phyloP scores from a whole-genome alignment of 2,797 vertebrate species.

The Pseudomugil tenellus region DNA sequence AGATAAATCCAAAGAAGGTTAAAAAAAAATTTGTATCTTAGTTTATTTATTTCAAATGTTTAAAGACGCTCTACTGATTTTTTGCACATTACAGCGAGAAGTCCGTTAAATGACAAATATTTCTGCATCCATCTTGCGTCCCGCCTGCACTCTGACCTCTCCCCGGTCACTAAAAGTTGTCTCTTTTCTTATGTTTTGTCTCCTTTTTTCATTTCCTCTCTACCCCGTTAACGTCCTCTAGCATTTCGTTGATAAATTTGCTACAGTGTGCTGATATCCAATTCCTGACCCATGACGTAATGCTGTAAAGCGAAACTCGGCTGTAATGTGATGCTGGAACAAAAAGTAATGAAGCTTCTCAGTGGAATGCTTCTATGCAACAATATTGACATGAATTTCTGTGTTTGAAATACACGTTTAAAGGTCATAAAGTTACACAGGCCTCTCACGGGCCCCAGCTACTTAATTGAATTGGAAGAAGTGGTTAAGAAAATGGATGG shows the following conservation, averaged over 20 bases:
- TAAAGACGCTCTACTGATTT: not conserved
- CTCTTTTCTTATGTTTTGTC: not conserved
- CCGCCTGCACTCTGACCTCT: not conserved
- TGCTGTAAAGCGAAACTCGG: not conserved
- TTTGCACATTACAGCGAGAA: not conserved
- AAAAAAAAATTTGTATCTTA: not conserved
- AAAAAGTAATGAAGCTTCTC: not conserved
- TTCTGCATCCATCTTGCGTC: not conserved
- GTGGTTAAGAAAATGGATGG: too few relatives aligned
- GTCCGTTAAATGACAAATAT: not conserved
- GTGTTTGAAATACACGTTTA: not conserved
- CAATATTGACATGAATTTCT: too few relatives aligned
- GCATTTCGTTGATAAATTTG: too few relatives aligned
- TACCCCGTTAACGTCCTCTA: too few relatives aligned
- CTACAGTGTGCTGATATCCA: too few relatives aligned
- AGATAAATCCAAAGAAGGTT: not conserved
- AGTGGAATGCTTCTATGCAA: not conserved
- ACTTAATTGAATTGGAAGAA: too few relatives aligned
- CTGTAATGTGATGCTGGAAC: not conserved
- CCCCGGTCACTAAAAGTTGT: not conserved
- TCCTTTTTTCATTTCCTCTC: too few relatives aligned
- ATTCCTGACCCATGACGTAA: too few relatives aligned
- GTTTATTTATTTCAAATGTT: not conserved
- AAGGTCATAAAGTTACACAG: not conserved
- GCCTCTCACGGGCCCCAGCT: too few relatives aligned